Evolutionary conservation across 2,113 vertebrate species (phyloP), one percentile per base, ranked within the genome.

Genomic region (Hiodon tergisus): DNA sequence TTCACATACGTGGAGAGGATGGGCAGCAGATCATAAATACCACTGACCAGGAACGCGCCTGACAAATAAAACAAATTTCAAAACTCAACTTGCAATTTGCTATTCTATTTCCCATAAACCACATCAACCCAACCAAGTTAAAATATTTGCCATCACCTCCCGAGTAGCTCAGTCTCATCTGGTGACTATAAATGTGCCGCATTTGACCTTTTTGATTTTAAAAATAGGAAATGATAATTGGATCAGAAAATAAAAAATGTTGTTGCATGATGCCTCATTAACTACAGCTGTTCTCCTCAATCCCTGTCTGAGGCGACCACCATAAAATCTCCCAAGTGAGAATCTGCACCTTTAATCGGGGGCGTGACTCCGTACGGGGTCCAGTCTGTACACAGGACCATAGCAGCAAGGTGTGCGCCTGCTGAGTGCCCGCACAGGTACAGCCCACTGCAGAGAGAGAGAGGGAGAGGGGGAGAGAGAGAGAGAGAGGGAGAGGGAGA

Each of bases 361-460:
- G 95, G 95, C 0, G 66, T 79, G 54, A 90, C 76, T 13, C 76
- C 82, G 0, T 89, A 94, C 77, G 93, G 81, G 0, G 87, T 85
- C 96, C 97, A 98, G 81, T 94, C 86, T 0, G 93, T 94, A 76
- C 91, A 91, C 63, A 99, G 90, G 57, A 92, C 85, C 96, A 98
- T 97, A 17, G 95, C 92, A 0, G 89, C 92, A 78, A 98, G 85
- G 57, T 98, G 97, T 69, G 95, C 96, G 0, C 97, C 97, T 0
- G 96, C 95, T 0, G 97, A 99, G 82, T 98, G 96, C 62, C 97
- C 96, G 2, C 95, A 98, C 78, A 98, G 79, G 80, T 94, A 98
- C 72, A 98, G 61, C 0, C 93, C 95, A 31, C 97, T 98, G 84
- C 52, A 58, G 69, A 76, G 14, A 8, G 54, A 70, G 58, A 8